A percentile compares a stretch with the other conserved stretches of the same genome.
Evolutionary conservation across 2,888 invertebrate genomes (phyloP).

Genomic region (Macrosiphum euphorbiae): DNA sequence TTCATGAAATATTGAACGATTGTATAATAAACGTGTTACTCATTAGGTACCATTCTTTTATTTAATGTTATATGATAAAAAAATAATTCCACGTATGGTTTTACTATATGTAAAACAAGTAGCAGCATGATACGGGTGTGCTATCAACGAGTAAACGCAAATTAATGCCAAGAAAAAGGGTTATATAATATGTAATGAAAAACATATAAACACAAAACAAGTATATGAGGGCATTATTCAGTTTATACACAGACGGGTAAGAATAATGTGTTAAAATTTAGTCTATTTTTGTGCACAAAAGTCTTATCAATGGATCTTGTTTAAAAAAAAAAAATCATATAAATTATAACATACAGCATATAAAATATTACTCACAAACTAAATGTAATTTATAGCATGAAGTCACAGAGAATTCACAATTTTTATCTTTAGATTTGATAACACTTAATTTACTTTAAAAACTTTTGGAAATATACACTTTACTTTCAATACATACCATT

Average conservation of each 20-base stretch:
- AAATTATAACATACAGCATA: neutral
- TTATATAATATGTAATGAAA: neutral
- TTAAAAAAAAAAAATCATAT: neutral
- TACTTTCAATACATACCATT: neutral
- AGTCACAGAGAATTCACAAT: neutral
- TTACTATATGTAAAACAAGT: neutral
- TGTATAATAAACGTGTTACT: neutral
- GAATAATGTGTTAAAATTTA: slow-evolving; percentile 20
- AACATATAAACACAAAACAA: neutral
- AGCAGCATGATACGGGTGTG: neutral
- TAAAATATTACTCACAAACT: neutral
- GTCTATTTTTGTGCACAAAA: neutral
- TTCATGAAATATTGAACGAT: neutral
- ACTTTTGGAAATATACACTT: neutral
- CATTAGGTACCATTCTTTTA: neutral
- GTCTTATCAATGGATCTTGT: slow-evolving; percentile 13
- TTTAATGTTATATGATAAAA: neutral
- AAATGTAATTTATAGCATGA: neutral
- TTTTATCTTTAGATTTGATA: slow-evolving; percentile 15
- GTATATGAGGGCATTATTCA: neutral
- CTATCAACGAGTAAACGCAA: slow-evolving; percentile 30
- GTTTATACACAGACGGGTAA: neutral
- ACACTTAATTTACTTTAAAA: slow-evolving; percentile 21
- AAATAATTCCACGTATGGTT: neutral
- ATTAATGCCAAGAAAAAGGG: slow-evolving; percentile 44